These are phyloP conservation scores for Thereuonema tuberculata DNA, from an alignment of 1,140 invertebrate species.

Conservation along the genomic window DNA sequence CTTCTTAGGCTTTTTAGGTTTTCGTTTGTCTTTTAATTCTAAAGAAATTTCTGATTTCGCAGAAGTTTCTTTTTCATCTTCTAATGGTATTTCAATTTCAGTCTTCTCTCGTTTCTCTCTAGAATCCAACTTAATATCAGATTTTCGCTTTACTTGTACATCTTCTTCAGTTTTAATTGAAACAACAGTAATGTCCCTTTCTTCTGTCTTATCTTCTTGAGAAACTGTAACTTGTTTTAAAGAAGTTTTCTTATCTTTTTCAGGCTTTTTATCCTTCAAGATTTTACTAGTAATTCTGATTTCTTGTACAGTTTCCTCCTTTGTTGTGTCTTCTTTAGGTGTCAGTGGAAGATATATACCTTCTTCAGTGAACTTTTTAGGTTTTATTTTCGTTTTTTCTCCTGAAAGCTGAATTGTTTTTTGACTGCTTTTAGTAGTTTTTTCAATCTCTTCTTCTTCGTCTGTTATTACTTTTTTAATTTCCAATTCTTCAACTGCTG, in stretches of 20 bases:
- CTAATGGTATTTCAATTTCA: too few species aligned
- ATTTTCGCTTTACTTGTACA: not conserved
- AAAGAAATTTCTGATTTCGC: not conserved
- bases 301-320: not conserved
- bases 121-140: not conserved
- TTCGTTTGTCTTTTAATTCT: not conserved
- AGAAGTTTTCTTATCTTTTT: too few species aligned
- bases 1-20: too few species aligned
- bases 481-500: not conserved
- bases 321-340: not conserved
- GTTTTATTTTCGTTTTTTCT: too few species aligned
- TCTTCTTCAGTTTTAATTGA: not conserved
- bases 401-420: not conserved
- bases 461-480: not conserved
- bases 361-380: too few species aligned
- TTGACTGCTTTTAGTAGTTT: not conserved
- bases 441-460: not conserved
- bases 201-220: not conserved
- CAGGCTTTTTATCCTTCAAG: conserved; percentile 2
- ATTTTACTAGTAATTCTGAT: not conserved
- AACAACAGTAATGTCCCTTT: too few species aligned
- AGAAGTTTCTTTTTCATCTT: too few species aligned
- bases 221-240: too few species aligned
- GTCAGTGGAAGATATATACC: not conserved
- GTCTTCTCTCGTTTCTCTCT: too few species aligned